Evolutionary conservation across 1,140 invertebrate species (phyloP), one percentile per base, ranked within the genome.

Genomic region (Drosophila sucinea): DNA sequence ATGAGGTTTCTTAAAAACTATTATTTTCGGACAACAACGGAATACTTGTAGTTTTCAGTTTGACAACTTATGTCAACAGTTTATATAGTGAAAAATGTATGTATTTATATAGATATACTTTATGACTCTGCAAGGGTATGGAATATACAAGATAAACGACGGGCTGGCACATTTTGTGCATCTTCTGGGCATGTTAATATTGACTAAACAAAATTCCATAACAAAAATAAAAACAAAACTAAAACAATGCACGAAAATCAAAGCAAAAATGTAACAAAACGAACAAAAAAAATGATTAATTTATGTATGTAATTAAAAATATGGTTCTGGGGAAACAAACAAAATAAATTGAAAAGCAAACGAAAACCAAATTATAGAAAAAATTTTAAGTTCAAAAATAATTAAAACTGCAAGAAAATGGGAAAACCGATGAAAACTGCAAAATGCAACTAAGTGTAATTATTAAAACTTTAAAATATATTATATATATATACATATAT

Each of bases 271-370:
- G 47, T 68, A 64, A 61, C 56, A 41, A 77, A 77, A 78, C 44
- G 10, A 80, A 68, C 67, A 75, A 76, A 76, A 60, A 60, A 27
- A 40, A 66, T 64, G 63, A 65, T 64, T 32, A 78, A 79, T 64
- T 38, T 64, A 51, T 25, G 44, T 51, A 51, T 51, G 23, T 51
- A 51, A 51, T 51, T 10, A 6, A 27, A 64, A 64, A 77, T 64
- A 81, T 76, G 83, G 83, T 87, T 87, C 83, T 89, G 79, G 83
- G 83, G 83, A 87, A 87, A 87, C 83, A 87, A 87, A 87, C 87
- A 77, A 70, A 79, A 82, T 56, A 70, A 73, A 60, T 23, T 51
- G 47, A 72, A 56, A 41, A 51, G 44, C n/a, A 62, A 67, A 38
- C 10, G 10, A 60, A 71, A 63, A 54, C 68, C 85, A 72, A 67